Evolutionary conservation across 2,797 vertebrate species (phyloP), one percentile per base, ranked within the genome.

Genomic region (Selene dorsalis): DNA sequence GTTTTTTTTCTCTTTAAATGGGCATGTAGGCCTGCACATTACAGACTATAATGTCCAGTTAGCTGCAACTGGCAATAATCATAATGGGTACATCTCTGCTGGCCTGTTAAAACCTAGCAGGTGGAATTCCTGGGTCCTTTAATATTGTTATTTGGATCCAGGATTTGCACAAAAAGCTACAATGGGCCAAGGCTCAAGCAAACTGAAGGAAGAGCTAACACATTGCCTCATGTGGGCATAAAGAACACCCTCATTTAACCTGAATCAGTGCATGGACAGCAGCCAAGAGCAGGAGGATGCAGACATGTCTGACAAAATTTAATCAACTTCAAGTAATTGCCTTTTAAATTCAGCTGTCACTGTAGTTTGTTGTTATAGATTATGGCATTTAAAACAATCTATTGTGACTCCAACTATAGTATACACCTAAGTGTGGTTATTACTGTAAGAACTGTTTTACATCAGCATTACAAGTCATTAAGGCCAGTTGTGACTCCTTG

Each of bases 391-490:
- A 47, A 38, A 13, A 4, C 47, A 30, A n/a, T 32, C 30, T 35
- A 55, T 16, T 67, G 26, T 30, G 17, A 28, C 38, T 68, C 67
- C 16, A 57, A 52, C 18, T 26, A 9, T 45, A n/a, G 7, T 32
- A n/a, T 20, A 26, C 57, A 45, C 20, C 32, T 17, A 50, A 13
- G 20, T 39, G 22, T 60, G 45, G 39, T 47, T 55, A 17, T n/a
- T 26, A 61, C 58, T 75, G 32, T 20, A 67, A 30, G 20, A 73
- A 39, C 13, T 17, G 3, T 71, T 39, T 70, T 75, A 26, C 39
- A 67, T 52, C 2, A 56, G 45, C 64, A 77, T 76, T 79, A 70
- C 53, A 73, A 75, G 75, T 63, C 52, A 75, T 84, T 71, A 59
- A 67, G 50, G 61, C 52, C 28, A 72, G 62, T 71, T 84, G 61